Evolutionary conservation across 2,888 invertebrate genomes (phyloP), one percentile per base, ranked within the genome.

Genomic region (Cerastis leucographa): DNA sequence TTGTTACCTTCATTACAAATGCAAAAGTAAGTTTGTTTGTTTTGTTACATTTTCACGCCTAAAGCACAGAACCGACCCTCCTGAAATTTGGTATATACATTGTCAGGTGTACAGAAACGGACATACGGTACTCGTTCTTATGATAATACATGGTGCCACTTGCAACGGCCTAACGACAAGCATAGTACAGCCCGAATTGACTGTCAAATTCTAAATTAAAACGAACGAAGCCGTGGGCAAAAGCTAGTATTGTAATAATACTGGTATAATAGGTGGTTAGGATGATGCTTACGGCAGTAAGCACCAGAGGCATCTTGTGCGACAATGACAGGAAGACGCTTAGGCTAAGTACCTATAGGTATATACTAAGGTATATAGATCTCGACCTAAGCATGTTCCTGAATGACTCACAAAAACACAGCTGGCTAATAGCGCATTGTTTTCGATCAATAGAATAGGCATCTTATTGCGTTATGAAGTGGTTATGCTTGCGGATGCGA

Each of bases 401-500:
- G 29, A 70, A 25, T 66, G 44, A 71, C 29, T 56, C 74, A 80
- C 59, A 42, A 66, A 68, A 42, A 49, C 56, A 44, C 51, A 70
- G 54, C 54, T 64, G 65, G 44, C 44, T 78, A 76, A 86, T 76
- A 54, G 76, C 40, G 54, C 49, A 86, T 87, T 87, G 86, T 87
- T 76, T 65, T 40, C 29, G 12, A 76, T 40, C 69, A 73, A 72
- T 19, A 71, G 51, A 72, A 69, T 72, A 29, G 35, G 14, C 25
- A 35, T 40, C 12, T 6, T 29, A 54, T 22, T 74, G 65, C 46
- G 71, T 61, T 40, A 73, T 62, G 78, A 78, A 69, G 49, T 56
- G 40, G 14, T 22, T 56, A 68, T 56, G n/a, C 17, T 51, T 64
- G 46, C 49, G 29, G 46, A 68, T 71, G 56, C 69, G 29, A 59